Percentiles rank a stretch among this genome's conserved stretches.
These are phyloP conservation scores for Caenorhabditis drosophilae DNA, from an alignment of 2,888 invertebrate species.

Conservation along the genomic window DNA sequence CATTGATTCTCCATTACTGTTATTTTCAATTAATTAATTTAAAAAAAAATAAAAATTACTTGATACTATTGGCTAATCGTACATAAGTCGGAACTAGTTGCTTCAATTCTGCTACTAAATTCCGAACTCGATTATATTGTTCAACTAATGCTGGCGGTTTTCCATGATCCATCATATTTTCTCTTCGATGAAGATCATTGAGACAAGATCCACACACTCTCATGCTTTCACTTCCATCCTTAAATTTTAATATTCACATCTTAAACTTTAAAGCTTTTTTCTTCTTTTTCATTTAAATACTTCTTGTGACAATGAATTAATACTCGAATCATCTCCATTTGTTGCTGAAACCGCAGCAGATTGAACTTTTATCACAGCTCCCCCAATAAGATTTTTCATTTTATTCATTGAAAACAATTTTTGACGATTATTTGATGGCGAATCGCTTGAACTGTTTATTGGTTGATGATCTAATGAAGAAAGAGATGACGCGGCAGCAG, in stretches of 20 bases:
- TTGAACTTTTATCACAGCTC: conserved; percentile 32
- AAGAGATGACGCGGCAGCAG: neutral
- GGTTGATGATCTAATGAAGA: conserved; percentile 1
- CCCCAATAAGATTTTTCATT: conserved; percentile 44
- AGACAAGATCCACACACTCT: conserved; percentile 72
- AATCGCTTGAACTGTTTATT: neutral
- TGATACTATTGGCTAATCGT: conserved; percentile 75
- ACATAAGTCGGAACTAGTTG: conserved; percentile 73
- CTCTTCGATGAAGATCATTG: conserved; percentile 78
- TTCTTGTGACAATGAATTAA: conserved; percentile 72
- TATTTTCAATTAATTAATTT: neutral
- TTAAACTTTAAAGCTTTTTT: too few species aligned
- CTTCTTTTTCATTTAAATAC: conserved; percentile 33
- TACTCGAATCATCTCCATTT: conserved; percentile 70
- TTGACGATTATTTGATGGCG: neutral
- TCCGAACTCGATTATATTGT: conserved; percentile 83
- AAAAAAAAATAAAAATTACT: conserved; percentile 69
- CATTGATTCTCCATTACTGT: conserved; percentile 84
- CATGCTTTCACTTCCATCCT: conserved; percentile 76
- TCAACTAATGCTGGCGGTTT: conserved; percentile 81
- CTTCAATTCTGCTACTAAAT: conserved; percentile 79
- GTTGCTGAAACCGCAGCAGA: too few species aligned
- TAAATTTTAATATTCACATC: too few species aligned
- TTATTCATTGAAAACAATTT: conserved; percentile 37
- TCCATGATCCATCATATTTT: conserved; percentile 82